Conservation (phyloP, 2,113 vertebrate genomes). For the Pavo muticus region DNA sequence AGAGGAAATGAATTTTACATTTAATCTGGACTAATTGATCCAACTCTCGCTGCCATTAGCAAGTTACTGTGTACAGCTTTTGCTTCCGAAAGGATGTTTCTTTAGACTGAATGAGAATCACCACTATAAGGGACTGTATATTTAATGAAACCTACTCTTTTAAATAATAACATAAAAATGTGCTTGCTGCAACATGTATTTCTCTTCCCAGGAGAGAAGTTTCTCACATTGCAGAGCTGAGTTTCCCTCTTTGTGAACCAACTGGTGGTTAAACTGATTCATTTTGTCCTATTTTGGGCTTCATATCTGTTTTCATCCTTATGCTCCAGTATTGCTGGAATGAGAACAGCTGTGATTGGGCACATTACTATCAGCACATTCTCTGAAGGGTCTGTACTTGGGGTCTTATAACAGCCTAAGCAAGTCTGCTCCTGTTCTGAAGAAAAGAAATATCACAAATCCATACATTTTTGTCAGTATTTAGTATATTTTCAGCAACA, state of each 20-base stretch:
- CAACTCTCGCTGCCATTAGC: neutral
- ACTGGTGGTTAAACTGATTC: neutral
- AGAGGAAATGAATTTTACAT: neutral
- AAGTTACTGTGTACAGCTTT: neutral
- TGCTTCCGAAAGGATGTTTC: neutral
- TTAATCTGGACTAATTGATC: constrained; percentile 3
- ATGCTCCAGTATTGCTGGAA: constrained; percentile 34
- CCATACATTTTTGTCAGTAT: neutral
- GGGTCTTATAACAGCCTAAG: neutral
- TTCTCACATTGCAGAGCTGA: neutral
- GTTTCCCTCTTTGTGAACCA: neutral
- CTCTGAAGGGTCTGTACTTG: neutral
- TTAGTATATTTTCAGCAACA: neutral
- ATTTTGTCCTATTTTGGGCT: constrained; percentile 65
- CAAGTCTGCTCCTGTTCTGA: neutral
- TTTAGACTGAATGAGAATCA: neutral
- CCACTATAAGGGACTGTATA: neutral
- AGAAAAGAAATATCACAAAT: neutral
- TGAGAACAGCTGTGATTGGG: constrained; percentile 66
- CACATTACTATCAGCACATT: neutral
- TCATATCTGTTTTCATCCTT: constrained; percentile 61
- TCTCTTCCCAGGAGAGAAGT: neutral
- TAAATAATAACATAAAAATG: neutral
- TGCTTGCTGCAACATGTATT: neutral
- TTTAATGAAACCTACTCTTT: neutral